Evolutionary conservation across 2,113 vertebrate species (phyloP).

Genomic region (Talpa occidentalis): DNA sequence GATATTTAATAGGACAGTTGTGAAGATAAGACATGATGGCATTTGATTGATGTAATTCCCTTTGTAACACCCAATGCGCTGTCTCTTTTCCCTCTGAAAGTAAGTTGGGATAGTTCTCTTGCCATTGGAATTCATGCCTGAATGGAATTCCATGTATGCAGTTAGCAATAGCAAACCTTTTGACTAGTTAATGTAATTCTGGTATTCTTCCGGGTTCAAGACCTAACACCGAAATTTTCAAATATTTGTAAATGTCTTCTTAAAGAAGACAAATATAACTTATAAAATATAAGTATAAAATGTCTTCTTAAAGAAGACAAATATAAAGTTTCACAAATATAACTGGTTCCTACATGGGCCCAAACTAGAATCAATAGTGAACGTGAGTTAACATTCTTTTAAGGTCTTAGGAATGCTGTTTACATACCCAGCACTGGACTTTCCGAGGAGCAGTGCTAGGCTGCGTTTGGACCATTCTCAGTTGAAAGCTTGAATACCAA

Average conservation of each 20-base stretch:
- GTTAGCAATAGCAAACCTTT: neutral
- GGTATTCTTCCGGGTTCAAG: neutral
- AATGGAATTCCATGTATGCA: neutral
- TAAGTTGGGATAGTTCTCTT: neutral
- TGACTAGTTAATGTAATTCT: neutral
- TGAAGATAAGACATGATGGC: neutral
- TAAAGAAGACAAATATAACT: too few relatives aligned
- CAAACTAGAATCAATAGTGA: neutral
- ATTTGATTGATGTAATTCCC: neutral
- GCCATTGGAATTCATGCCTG: neutral
- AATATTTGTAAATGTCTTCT: neutral
- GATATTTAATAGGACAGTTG: neutral
- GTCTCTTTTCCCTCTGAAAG: neutral
- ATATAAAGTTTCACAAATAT: neutral
- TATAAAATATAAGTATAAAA: too few relatives aligned
- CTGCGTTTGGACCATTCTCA: neutral
- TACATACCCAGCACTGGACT: neutral
- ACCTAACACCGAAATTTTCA: neutral
- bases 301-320: too few relatives aligned
- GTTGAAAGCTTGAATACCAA: neutral
- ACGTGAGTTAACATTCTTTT: neutral
- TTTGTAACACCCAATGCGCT: neutral
- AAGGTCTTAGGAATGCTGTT: neutral
- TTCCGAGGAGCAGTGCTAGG: neutral
- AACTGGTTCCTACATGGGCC: neutral